Base-by-base conservation (phyloP, 2,113 vertebrate species). In the Cnemophilus loriae region DNA sequence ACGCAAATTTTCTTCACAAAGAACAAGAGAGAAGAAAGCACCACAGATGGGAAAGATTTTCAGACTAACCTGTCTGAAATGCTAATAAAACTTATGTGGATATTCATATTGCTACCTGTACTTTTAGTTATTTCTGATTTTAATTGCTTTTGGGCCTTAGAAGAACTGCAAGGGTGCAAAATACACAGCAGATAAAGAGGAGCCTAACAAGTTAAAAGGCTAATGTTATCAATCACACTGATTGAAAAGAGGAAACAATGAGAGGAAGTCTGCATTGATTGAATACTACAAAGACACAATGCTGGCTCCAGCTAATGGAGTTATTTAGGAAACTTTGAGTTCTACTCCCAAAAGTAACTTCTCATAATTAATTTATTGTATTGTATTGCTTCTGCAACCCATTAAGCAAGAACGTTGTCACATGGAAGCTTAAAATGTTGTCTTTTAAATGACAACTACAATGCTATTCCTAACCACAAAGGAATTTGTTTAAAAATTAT, bases 321-420 rank as follows among this genome's bases (percentile, higher is more conserved):
- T 88, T 96, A 64, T 95, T 88, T 81, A 79, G 61, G 55, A 96
- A 95, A 94, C 77, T 95, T 95, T 77, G 84, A 8, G 26, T 95
- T 86, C 73, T 93, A 89, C 28, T 96, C 84, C 55, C 93, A 53
- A 89, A 97, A 94, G 90, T 76, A 94, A 55, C 15, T 61, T 89
- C 89, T 96, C 93, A 95, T 97, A 91, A 97, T 96, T 95, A 95
- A 97, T 96, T 95, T 93, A 97, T 95, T 74, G 42, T 27, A 52
- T 87, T 69, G 35, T 59, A 69, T 61, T 94, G 42, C 60, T 90
- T 95, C 80, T 87, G 35, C 37, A 87, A 74, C 26, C 94, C 91
- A 93, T 96, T 96, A 97, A 89, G 91, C 74, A 95, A 84, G 50
- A 87, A 75, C 3, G 2, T 67, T 93, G 55, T 87, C 76, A 86